Evolutionary conservation across 2,113 vertebrate genomes (phyloP).

Genomic region (Microtus oregoni): DNA sequence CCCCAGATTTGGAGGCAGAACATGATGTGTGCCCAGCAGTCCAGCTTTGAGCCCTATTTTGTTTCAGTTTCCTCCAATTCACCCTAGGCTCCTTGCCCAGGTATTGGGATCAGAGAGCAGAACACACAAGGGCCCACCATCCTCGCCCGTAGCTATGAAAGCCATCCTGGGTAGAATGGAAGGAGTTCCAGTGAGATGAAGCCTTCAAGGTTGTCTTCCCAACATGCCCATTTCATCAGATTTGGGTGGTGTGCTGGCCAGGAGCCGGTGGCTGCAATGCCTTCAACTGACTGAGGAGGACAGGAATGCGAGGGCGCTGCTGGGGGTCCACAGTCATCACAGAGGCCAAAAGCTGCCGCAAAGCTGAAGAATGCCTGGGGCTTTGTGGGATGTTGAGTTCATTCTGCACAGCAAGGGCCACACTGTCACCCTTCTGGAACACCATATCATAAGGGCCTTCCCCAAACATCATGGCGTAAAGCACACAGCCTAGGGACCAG

Average conservation of each 20-base stretch:
- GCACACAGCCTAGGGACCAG: conserved; percentile 98
- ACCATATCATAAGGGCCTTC: conserved; percentile 96
- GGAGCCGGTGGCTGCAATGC: conserved; percentile 87
- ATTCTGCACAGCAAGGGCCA: conserved; percentile 98
- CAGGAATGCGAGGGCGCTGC: conserved; percentile 91
- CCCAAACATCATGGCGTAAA: conserved; percentile 99
- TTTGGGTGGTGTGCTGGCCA: conserved; percentile 90
- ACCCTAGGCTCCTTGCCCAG: neutral
- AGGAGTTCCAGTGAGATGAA: neutral
- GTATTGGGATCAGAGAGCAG: neutral
- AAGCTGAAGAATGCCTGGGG: conserved; percentile 91
- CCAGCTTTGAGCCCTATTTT: conserved; percentile 37
- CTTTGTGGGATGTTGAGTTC: conserved; percentile 90
- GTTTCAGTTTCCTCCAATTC: neutral
- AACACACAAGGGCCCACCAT: neutral
- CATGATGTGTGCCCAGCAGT: conserved; percentile 68
- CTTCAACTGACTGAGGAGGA: conserved; percentile 92
- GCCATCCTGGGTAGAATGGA: neutral
- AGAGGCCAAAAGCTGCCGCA: conserved; percentile 92
- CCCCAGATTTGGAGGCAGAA: conserved; percentile 63
- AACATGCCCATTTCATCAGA: conserved; percentile 85
- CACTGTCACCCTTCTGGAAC: conserved; percentile 99
- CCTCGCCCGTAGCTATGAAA: neutral
- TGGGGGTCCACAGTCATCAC: conserved; percentile 95
- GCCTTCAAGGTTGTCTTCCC: neutral